Conservation (phyloP, 2,113 vertebrate species). For the Castor canadensis region DNA sequence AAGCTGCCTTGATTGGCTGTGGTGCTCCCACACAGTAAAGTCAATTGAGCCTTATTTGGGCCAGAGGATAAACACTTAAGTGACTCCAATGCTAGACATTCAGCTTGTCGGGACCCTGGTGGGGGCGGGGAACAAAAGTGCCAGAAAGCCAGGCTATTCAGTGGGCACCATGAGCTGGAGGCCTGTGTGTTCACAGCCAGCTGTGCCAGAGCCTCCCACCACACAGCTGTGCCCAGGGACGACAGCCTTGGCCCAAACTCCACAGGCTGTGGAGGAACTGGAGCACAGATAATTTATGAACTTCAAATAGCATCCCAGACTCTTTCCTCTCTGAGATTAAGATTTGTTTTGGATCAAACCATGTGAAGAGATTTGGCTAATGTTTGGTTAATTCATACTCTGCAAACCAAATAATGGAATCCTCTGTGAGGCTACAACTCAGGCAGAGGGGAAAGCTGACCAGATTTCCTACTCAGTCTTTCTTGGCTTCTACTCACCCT, state of each 20-base stretch:
- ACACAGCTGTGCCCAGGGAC: slow-evolving; percentile 44
- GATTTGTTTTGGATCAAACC: slow-evolving; percentile 50
- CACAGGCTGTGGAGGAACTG: neutral
- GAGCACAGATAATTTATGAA: slow-evolving; percentile 49
- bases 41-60: neutral
- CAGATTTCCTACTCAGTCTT: neutral
- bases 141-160: slow-evolving; percentile 67
- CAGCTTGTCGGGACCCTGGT: slow-evolving; percentile 52
- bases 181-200: neutral
- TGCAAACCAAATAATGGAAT: slow-evolving; percentile 51
- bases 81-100: slow-evolving; percentile 50
- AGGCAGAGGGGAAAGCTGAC: neutral
- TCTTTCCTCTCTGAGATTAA: slow-evolving; percentile 35
- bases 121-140: slow-evolving; percentile 24
- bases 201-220: slow-evolving; percentile 12
- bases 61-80: slow-evolving; percentile 63
- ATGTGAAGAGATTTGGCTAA: slow-evolving; percentile 50
- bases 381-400: slow-evolving; percentile 67
- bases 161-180: neutral
- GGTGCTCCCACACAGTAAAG: slow-evolving; percentile 57
- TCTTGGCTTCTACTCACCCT: neutral
- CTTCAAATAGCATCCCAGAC: slow-evolving; percentile 49
- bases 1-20: slow-evolving; percentile 41
- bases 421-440: slow-evolving; percentile 16
- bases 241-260: neutral